phyloP scores from a whole-genome alignment of 2,797 vertebrate species.

The Psittacula echo region DNA sequence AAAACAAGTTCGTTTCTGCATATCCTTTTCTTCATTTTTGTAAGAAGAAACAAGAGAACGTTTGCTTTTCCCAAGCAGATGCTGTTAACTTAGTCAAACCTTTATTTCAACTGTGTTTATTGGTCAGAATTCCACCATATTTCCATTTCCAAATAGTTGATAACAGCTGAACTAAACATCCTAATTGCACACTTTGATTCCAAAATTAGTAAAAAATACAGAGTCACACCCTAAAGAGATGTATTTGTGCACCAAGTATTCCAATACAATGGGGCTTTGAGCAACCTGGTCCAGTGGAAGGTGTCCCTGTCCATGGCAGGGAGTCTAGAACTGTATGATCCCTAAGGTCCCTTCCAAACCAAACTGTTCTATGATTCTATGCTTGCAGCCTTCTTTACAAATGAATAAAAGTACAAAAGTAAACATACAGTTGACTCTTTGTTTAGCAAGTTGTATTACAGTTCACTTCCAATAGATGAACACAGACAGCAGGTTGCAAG shows the following conservation, averaged over 20 bases:
- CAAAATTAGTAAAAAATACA: neutral
- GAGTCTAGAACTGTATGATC: fast-evolving
- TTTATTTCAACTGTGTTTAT: neutral
- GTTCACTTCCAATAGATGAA: neutral
- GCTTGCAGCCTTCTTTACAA: neutral
- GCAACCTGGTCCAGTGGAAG: neutral
- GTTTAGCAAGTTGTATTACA: neutral
- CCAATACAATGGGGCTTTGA: neutral
- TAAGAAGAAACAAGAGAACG: neutral
- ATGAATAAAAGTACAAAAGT: neutral
- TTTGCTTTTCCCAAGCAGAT: neutral
- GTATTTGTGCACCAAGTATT: neutral
- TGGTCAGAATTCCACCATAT: neutral
- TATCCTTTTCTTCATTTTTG: neutral
- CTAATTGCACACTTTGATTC: neutral
- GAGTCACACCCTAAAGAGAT: neutral
- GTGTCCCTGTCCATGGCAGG: neutral
- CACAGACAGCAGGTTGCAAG: neutral
- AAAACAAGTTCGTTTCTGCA: neutral
- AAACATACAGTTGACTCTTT: fast-evolving
- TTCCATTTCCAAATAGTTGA: neutral
- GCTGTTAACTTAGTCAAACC: neutral
- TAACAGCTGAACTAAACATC: neutral
- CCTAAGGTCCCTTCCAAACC: neutral
- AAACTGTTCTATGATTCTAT: neutral